Base-by-base conservation (phyloP, 2,888 invertebrate genomes). In the Lithosia quadra region DNA sequence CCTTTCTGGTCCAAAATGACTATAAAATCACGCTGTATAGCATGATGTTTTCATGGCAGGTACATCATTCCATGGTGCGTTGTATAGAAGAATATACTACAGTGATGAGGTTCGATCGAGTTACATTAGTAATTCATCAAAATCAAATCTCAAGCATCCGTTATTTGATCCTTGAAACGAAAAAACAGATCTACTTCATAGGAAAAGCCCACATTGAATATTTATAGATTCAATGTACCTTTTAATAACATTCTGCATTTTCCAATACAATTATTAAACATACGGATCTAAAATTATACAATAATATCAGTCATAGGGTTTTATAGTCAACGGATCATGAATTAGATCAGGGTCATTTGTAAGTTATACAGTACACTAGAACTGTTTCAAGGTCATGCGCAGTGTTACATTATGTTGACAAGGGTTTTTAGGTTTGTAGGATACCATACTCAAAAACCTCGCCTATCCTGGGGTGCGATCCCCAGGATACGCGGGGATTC, bases 191-290 rank as follows among this genome's bases (percentile, higher is more conserved):
- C 9, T 60, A 76, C 72, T 74, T 77, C 74, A 71, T 68, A 81
- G 87, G 88, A 86, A 89, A 89, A 86, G 84, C 86, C 88, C 86
- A 78, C 72, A 72, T 82, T 85, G 78, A 84, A 85, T 86, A 87
- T 87, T 80, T 77, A 85, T 84, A 62, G 71, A 76, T 76, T 75
- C 81, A 75, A 68, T 73, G 77, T 77, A 78, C 65, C 60, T 61
- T 49, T 21, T 39, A 69, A 62, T 61, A 61, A 62, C 63, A 72
- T 55, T 72, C 62, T n/a, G 63, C 67, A 71, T 79, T 80, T 80
- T 76, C 63, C 36, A 71, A 79, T 69, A 73, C 22, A 65, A 69
- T 71, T 49, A 58, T 62, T 72, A 59, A 59, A 53, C 53, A 72
- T 76, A 76, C 81, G 78, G 80, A 80, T 80, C 69, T 80, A 67